Conservation (phyloP, 2,113 vertebrate species). For the Sinosuthora webbiana region DNA sequence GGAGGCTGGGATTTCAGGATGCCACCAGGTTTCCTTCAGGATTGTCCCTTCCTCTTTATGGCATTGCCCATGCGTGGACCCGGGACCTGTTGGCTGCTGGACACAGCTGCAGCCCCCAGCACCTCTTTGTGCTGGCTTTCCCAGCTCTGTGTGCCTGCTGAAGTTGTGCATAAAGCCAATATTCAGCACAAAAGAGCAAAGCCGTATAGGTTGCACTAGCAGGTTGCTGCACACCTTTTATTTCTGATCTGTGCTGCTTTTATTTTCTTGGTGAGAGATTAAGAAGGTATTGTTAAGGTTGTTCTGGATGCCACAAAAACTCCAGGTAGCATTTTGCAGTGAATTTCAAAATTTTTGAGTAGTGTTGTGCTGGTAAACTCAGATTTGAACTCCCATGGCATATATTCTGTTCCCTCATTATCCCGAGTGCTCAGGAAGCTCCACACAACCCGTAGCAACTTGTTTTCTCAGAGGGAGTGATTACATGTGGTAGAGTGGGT, state of each 20-base stretch:
- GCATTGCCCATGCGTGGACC: rapidly evolving
- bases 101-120: not conserved
- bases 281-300: constrained; percentile 11
- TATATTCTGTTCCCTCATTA: constrained; percentile 57
- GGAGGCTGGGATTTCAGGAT: not conserved
- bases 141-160: not conserved
- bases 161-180: not conserved
- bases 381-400: constrained; percentile 43
- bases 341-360: constrained; percentile 38
- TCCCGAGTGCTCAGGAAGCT: constrained; percentile 11
- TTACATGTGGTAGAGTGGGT: constrained; percentile 26
- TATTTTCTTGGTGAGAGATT: constrained; percentile 38
- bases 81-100: not conserved
- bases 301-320: constrained; percentile 16
- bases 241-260: constrained; percentile 19
- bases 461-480: constrained; percentile 66
- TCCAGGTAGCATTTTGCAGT: constrained; percentile 32
- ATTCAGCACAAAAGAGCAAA: not conserved
- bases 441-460: not conserved
- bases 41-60: not conserved
- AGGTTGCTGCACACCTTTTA: constrained; percentile 2
- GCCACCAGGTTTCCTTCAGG: not conserved
- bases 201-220: not conserved
- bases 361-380: not conserved
- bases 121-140: not conserved